Evolutionary conservation across 2,113 vertebrate species (phyloP), one percentile per base, ranked within the genome.

Genomic region (Eretmochelys imbricata): DNA sequence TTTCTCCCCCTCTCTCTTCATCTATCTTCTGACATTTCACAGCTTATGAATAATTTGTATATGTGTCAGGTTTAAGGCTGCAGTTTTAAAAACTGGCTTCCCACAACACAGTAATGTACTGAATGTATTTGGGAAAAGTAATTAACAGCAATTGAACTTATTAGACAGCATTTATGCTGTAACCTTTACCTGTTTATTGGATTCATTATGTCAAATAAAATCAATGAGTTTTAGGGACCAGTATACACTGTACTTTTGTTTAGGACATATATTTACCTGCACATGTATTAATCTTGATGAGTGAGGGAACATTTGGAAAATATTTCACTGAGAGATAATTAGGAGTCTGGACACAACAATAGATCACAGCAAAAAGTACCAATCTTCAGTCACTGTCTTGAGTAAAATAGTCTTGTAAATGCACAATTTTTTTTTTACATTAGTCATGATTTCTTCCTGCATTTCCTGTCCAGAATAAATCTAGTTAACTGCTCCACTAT

Each of bases 391-490:
- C 87, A 85, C 57, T 80, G 50, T 55, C 59, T 88, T 90, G 50
- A 59, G 9, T 80, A 87, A 89, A 96, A 93, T 5, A 72, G 27
- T 93, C 59, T 90, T 79, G 69, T 85, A 95, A 96, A 96, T 84
- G 59, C 53, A 89, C 16, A 84, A 88, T 96, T 80, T 97, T 97
- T 62, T 38, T 69, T 96, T 93, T 82, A 97, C 54, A 96, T 96
- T 50, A 84, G 93, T 97, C 55, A 94, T 93, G 72, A 92, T 89
- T 82, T 97, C 91, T 96, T 83, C 91, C 76, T 97, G 89, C 85
- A 95, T 97, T 98, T 97, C 98, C 94, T 94, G 87, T 96, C 79
- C 93, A 95, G 96, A 98, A 98, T 98, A 98, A 98, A 98, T 98
- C 97, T 98, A 95, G 82, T 97, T 98, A 98, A 98, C 96, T 97